Base-by-base conservation (phyloP, 2,888 invertebrate genomes). In the Melanotus villosus region DNA sequence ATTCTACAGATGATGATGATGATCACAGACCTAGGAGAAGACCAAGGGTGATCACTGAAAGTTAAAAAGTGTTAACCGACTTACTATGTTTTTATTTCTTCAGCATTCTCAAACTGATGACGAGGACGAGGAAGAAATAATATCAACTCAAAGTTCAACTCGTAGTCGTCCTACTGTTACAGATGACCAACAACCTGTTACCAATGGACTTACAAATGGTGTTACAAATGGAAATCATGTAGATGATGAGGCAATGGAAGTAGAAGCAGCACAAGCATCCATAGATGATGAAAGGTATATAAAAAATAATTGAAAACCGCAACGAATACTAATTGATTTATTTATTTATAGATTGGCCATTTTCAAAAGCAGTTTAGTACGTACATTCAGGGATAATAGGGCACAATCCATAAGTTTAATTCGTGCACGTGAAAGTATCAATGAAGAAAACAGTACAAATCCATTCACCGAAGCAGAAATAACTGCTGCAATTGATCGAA, bases 381-480 rank as follows among this genome's bases (percentile, higher is more conserved):
- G 91, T 75, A 81, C 95, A 21, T 97, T 97, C 86, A 89, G 91
- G 36, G 90, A 92, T 41, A 91, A 92, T 72, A 89, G 94, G 69
- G 90, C 91, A 2, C 93, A 94, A 83, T 92, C 93, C 0, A 86
- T 97, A 1, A 86, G 92, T 0, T 80, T 96, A 26, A 82, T 86
- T 0, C 89, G 89, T 62, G 88, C 97, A 58, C 87, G 87, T 6
- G 86, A 89, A 7, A 89, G 89, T 80, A 85, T 96, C 23, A 91
- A 92, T 81, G 86, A 88, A 38, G 88, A 91, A 73, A 89, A 88
- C 76, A 80, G 85, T 0, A 85, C 87, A 66, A 86, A 89, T 58
- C 84, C 87, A 0, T 95, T 93, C 82, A 86, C 87, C 0, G 80
- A 87, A 1, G 88, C 84, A 0, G 98, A 98, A 86, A 87, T 97